Evolutionary conservation across 2,888 invertebrate species (phyloP), one percentile per base, ranked within the genome.

Genomic region (Plebejus anna): DNA sequence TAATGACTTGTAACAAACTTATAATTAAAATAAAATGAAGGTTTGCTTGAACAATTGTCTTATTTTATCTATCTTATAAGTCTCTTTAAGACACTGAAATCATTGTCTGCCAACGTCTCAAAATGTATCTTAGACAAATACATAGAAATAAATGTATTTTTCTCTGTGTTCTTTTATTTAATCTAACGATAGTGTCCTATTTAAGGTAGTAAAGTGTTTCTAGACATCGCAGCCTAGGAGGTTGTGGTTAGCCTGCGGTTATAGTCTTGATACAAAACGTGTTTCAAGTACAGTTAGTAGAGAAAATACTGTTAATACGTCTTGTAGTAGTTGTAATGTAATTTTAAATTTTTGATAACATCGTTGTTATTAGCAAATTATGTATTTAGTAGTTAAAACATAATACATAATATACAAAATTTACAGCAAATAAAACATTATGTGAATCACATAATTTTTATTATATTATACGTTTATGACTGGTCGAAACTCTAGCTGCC

Each of bases 241-340:
- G 9, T 66, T 66, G 66, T 66, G 66, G 66, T 66, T 66, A 66
- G 32, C 66, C 66, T 66, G 66, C 32, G 66, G 66, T 66, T 32
- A 16, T 22, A 28, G 11, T 28, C 61, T 32, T 2, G 11, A 4
- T 13, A 36, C 32, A 36, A 36, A 66, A 66, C 36, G 13, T 32
- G 66, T 32, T 66, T 6, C 36, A 16, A 22, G 66, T 32, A 66
- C 66, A 32, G 66, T 66, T 13, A 32, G 66, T 11, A 66, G 4
- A 66, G 5, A 66, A 66, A 66, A 16, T 36, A 13, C 7, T 55
- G 16, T 55, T 55, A 13, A 1, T 55, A 51, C 22, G 22, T 22
- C 51, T 51, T 51, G 4, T 42, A 9, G 9, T 42, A 42, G 42
- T 42, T 42, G 38, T 42, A 7, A 1, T 6, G 7, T 42, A 9